phyloP scores from a whole-genome alignment of 2,113 vertebrate genomes.

The Scophthalmus maximus region DNA sequence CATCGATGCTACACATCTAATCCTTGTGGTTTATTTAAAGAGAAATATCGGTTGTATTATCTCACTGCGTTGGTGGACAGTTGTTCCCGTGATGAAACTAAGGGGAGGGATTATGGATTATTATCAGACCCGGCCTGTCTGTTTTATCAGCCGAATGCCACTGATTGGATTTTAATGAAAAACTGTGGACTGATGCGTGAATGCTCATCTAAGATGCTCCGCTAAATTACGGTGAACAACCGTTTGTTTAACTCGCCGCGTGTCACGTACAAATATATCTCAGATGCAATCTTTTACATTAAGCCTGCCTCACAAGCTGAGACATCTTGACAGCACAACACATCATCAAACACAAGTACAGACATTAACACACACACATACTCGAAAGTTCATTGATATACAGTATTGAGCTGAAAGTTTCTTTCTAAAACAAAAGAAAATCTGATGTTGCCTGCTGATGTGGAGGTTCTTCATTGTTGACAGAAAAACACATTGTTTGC shows the following conservation, averaged over 20 bases:
- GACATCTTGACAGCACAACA: background rate
- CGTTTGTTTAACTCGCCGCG: background rate
- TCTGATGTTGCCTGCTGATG: no score
- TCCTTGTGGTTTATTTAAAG: background rate
- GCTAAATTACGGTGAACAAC: conserved; percentile 7
- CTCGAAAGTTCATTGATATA: no score
- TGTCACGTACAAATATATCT: no score
- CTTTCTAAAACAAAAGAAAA: no score
- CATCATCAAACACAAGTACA: background rate
- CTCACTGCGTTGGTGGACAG: conserved; percentile 30
- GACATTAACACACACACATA: background rate
- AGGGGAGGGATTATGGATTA: conserved; percentile 38
- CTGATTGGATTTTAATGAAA: conserved; percentile 63
- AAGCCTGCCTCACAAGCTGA: no score
- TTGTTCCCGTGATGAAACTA: conserved; percentile 39
- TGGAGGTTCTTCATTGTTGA: no score
- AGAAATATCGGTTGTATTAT: conserved; percentile 42
- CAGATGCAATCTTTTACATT: background rate
- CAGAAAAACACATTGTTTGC: no score
- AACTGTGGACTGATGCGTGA: conserved; percentile 27
- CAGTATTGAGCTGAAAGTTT: no score
- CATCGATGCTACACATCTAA: background rate
- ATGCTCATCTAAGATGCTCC: conserved; percentile 9
- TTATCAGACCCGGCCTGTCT: conserved; percentile 19
- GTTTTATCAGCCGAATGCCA: conserved; percentile 51